Conservation (phyloP, 2,113 vertebrate species). For the Zosterops borbonicus region DNA sequence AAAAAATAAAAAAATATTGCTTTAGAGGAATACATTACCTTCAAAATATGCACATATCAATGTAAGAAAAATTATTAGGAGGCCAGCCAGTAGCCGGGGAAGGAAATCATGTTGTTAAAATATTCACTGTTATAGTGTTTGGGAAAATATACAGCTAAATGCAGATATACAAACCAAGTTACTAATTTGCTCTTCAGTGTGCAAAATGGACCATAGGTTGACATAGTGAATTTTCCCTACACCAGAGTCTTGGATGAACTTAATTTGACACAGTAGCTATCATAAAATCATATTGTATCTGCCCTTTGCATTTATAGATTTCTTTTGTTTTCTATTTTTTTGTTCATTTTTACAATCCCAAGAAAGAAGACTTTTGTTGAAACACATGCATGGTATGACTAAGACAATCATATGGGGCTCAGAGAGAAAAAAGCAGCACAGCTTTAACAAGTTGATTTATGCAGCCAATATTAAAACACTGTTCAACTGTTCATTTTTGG, state of each 20-base stretch:
- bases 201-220: conserved; percentile 5
- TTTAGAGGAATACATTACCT: not conserved
- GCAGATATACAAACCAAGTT: conserved; percentile 11
- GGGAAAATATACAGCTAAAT: not conserved
- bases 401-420: not conserved
- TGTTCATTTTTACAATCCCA: not conserved
- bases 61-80: not conserved
- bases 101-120: not conserved
- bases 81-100: not conserved
- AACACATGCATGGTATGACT: not conserved
- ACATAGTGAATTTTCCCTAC: not conserved
- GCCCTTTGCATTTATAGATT: not conserved
- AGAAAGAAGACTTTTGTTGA: not conserved
- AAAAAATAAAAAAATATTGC: not conserved
- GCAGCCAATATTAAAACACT: not conserved
- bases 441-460: not conserved
- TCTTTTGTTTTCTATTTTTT: not conserved
- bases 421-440: not conserved
- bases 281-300: not conserved
- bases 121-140: not conserved
- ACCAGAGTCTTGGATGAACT: not conserved
- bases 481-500: not conserved
- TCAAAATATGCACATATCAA: not conserved
- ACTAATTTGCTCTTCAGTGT: conserved; percentile 5
- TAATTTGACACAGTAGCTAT: not conserved